phyloP scores from a whole-genome alignment of 2,888 invertebrate genomes.

The Oscheius sp. region DNA sequence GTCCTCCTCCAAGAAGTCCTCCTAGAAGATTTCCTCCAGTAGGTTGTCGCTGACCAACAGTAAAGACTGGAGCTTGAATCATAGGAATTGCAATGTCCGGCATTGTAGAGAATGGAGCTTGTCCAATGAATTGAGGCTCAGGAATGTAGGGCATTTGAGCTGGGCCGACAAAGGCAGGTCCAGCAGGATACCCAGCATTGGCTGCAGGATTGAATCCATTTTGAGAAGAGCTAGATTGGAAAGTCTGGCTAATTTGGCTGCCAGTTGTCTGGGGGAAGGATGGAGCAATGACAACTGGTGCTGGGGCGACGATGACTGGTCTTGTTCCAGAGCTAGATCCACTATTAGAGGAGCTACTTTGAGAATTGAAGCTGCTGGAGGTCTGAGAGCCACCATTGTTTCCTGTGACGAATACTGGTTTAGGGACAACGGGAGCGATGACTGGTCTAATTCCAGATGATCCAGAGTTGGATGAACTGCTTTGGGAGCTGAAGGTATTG shows the following conservation, averaged over 20 bases:
- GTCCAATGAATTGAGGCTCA: neutral
- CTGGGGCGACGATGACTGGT: neutral
- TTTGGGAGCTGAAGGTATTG: no score
- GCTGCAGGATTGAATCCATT: neutral
- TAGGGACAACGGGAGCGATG: neutral
- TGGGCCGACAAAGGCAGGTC: neutral
- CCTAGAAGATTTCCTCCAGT: neutral
- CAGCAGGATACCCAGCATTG: neutral
- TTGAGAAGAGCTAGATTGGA: neutral
- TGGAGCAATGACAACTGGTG: neutral
- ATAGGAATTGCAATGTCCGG: neutral
- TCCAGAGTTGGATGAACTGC: no score
- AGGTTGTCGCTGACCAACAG: neutral
- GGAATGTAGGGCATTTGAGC: neutral
- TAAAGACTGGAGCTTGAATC: neutral
- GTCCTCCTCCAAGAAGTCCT: conserved; percentile 10
- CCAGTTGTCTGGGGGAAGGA: neutral
- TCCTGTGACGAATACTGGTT: neutral
- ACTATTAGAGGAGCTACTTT: neutral
- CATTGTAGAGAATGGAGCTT: neutral
- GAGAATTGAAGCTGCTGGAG: neutral
- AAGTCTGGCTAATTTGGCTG: neutral
- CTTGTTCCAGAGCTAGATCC: neutral
- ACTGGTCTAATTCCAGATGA: no score
- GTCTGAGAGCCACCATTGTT: neutral